Conservation (phyloP, 2,797 vertebrate genomes). For the Lacerta bilineata region DNA sequence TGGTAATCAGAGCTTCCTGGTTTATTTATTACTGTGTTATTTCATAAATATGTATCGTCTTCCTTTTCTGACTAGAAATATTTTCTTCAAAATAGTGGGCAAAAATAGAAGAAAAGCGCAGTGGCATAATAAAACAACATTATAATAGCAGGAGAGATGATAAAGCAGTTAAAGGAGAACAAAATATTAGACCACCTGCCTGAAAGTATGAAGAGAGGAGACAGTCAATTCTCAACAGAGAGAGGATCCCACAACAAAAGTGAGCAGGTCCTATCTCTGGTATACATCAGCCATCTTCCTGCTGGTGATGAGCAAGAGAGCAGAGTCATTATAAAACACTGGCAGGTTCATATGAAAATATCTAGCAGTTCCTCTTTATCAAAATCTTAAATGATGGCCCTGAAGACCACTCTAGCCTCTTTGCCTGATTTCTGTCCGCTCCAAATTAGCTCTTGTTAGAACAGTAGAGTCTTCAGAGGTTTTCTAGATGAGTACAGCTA, state of each 20-base stretch:
- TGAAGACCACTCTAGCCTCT: neutral
- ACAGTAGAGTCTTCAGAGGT: slow-evolving; percentile 36
- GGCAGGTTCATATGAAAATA: neutral
- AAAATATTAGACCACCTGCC: neutral
- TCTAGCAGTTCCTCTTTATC: neutral
- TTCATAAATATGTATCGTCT: neutral
- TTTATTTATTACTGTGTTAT: neutral
- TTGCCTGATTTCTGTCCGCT: slow-evolving; percentile 15
- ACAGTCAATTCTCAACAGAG: neutral
- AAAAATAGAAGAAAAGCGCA: neutral
- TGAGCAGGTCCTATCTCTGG: no score
- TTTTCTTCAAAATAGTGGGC: neutral
- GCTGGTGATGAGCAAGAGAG: neutral
- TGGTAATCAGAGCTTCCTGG: neutral
- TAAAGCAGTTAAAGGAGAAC: neutral
- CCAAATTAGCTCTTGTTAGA: slow-evolving; percentile 42
- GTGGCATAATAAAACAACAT: neutral
- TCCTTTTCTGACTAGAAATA: neutral
- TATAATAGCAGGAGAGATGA: neutral
- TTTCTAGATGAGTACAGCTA: slow-evolving; percentile 33
- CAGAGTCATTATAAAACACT: neutral
- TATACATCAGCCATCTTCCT: neutral
- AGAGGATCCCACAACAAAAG: neutral
- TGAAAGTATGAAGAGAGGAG: neutral
- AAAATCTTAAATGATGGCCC: neutral